phyloP scores from a whole-genome alignment of 2,797 vertebrate species.

The Epinephelus awoara region DNA sequence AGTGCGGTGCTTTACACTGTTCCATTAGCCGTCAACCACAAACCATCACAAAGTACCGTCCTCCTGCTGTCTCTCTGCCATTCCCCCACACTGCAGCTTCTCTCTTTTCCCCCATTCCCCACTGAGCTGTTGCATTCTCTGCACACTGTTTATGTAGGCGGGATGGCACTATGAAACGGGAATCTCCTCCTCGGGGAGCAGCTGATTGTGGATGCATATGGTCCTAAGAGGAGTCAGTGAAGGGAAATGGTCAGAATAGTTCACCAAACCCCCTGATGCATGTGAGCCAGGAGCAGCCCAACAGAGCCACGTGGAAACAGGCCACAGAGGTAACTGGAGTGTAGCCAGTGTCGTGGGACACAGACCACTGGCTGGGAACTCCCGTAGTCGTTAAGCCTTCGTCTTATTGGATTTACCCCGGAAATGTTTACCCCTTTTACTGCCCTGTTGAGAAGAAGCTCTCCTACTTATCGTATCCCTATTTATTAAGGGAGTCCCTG shows the following conservation, averaged over 20 bases:
- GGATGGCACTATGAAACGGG: constrained; percentile 64
- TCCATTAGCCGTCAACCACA: constrained; percentile 71
- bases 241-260: constrained; percentile 54
- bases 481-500: constrained; percentile 76
- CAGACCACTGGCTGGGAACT: constrained; percentile 65
- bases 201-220: constrained; percentile 59
- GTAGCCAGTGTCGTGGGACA: constrained; percentile 25
- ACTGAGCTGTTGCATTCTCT: constrained; percentile 63
- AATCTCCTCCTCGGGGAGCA: constrained; percentile 50
- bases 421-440: constrained; percentile 79
- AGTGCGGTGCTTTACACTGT: constrained; percentile 56
- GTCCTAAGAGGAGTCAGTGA: constrained; percentile 44
- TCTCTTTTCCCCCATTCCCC: constrained; percentile 50
- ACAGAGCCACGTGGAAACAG: constrained; percentile 42
- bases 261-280: constrained; percentile 46
- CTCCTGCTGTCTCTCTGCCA: constrained; percentile 64
- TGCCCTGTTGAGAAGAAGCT: constrained; percentile 71
- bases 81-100: constrained; percentile 41
- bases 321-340: constrained; percentile 46
- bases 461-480: constrained; percentile 82
- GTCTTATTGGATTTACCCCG: constrained; percentile 79
- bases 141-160: constrained; percentile 67
- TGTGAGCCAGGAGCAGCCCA: constrained; percentile 28
- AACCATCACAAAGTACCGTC: constrained; percentile 64
- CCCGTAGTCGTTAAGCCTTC: constrained; percentile 60